Base-by-base conservation (phyloP, 2,113 vertebrate genomes). In the Serilophus lunatus region DNA sequence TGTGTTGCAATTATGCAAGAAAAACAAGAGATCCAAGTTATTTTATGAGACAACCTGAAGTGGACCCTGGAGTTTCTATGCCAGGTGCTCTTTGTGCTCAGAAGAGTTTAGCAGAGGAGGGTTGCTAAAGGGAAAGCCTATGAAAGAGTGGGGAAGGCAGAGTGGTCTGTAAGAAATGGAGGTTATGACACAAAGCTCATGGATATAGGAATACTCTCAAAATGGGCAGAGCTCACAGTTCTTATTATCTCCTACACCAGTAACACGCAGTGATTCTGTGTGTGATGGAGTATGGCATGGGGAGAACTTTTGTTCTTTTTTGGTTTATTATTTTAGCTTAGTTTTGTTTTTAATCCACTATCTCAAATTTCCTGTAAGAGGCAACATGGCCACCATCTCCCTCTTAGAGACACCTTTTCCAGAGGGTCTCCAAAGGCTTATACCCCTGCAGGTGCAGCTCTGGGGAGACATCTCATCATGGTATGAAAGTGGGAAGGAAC, bases 1-100 rank as follows among this genome's bases (percentile, higher is more conserved):
- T 54, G 80, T 89, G 92, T 82, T 87, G 64, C 38, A 88, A 82
- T 82, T 93, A 68, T 91, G 96, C 80, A 94, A 95, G 84, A 95
- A 94, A 94, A 97, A 92, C 74, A 94, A 68, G 45, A 85, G 40
- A 91, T 92, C 85, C 95, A 94, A 93, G 50, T 82, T 83, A 59
- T 94, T 96, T 90, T 92, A 82, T 81, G 74, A 83, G 33, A 49
- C 24, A 97, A 90, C 40, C 70, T 86, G 93, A 94, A 71, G 64
- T 78, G 82, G 60, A 75, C 38, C 33, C n/a, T 88, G 42, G 36
- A 38, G 44, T 86, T 95, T 95, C 72, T 71, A 89, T 0, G 2
- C 74, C 65, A 57, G 78, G 78, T 79, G 42, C 53, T 50, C 82
- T 64, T 65, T 68, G 76, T 77, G 61, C 91, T 93, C 51, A 69